A percentile compares a stretch with the other conserved stretches of the same genome.
Conservation (phyloP, 2,797 vertebrate species). For the Streptopelia turtur region DNA sequence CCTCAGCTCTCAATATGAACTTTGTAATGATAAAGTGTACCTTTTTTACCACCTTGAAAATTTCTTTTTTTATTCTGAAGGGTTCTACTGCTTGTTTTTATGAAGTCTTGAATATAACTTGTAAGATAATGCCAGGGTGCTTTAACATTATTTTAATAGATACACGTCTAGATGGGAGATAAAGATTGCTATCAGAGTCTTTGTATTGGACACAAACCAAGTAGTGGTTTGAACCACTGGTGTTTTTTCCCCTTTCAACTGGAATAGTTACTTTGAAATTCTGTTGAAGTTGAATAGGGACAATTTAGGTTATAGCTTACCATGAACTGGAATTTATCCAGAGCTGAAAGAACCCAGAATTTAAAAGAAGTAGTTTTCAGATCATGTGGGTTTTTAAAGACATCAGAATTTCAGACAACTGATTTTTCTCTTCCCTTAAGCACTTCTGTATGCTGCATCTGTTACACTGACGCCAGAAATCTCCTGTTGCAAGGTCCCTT, state of each 20-base stretch:
- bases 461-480: neutral
- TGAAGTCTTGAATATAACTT: neutral
- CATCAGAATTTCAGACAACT: neutral
- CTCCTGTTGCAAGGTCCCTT: neutral
- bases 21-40: neutral
- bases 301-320: neutral
- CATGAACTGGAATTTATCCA: neutral
- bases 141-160: neutral
- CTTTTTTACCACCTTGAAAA: neutral
- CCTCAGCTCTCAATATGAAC: neutral
- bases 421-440: neutral
- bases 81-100: neutral
- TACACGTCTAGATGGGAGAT: neutral
- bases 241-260: neutral
- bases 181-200: neutral
- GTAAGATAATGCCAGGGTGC: neutral
- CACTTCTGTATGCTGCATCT: neutral
- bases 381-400: neutral
- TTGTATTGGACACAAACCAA: neutral
- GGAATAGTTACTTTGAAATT: neutral
- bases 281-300: neutral
- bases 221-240: neutral
- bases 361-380: neutral
- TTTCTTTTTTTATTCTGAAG: neutral
- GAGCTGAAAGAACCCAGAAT: neutral